Percentiles rank a stretch among this genome's conserved stretches.
Conservation (phyloP, 2,797 vertebrate species). For the Chromobotia macracanthus region DNA sequence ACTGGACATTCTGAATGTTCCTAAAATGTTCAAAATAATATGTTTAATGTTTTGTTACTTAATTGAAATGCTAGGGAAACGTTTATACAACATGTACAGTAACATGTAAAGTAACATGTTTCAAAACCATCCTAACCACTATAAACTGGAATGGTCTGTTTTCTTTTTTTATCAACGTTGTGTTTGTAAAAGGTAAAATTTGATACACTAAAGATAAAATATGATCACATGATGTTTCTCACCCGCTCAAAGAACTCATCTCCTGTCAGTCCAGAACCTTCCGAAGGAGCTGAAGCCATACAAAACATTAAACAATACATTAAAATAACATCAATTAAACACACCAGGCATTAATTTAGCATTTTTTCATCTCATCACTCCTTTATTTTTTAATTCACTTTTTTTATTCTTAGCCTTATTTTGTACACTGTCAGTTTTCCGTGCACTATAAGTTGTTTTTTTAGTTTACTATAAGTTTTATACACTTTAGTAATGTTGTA, state of each 20-base stretch:
- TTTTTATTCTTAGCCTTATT: background rate
- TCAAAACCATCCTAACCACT: no score
- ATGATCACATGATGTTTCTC: conserved; percentile 54
- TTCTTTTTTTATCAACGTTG: no score
- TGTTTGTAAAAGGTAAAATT: background rate
- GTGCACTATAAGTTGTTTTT: background rate
- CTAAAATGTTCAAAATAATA: no score
- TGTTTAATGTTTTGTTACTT: no score
- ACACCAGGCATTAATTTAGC: no score
- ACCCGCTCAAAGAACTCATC: conserved; percentile 81
- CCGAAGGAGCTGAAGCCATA: conserved; percentile 70
- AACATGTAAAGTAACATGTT: no score
- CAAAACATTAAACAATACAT: conserved; percentile 6
- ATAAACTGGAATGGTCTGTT: no score
- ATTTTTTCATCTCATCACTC: background rate
- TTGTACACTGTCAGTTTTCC: background rate
- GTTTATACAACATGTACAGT: no score
- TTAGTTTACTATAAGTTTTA: no score
- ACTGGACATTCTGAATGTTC: no score
- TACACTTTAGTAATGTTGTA: background rate
- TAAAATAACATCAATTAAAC: background rate
- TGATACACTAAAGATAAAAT: no score
- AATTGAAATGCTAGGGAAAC: no score
- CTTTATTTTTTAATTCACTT: background rate
- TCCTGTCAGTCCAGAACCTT: conserved; percentile 68